Conservation (phyloP, 35 echinoderm and acorn worm genomes). For the Heliocidaris tuberculata region DNA sequence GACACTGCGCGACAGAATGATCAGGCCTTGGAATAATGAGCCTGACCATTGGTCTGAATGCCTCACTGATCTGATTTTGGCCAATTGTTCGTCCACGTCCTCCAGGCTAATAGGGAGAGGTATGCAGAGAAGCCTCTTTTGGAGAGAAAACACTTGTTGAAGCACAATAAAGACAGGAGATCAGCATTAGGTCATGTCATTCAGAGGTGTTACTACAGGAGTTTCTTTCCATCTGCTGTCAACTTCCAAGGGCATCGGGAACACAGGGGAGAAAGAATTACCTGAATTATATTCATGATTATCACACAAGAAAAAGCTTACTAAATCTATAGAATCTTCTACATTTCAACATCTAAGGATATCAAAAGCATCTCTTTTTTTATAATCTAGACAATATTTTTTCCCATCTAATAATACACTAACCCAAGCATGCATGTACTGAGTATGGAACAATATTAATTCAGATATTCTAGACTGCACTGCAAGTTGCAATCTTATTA, state of each 20-base stretch:
- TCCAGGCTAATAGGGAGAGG: neutral
- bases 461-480: no score
- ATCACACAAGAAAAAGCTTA: neutral
- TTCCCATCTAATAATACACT: no score
- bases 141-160: neutral
- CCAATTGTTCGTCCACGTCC: neutral
- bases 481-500: no score
- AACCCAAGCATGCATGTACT: no score
- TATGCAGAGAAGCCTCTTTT: neutral
- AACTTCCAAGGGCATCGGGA: neutral
- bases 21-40: neutral
- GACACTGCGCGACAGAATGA: neutral
- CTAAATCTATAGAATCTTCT: no score
- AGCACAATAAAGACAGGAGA: neutral
- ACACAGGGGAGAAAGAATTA: neutral
- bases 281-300: neutral
- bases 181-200: neutral
- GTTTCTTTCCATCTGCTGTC: neutral
- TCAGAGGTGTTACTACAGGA: neutral
- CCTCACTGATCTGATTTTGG: neutral
- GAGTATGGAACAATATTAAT: no score
- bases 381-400: no score
- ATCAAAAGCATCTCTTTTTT: no score
- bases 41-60: neutral
- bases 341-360: no score